Evolutionary conservation across 1,140 invertebrate species (phyloP), one percentile per base, ranked within the genome.

Genomic region (Saxidomus purpurata): DNA sequence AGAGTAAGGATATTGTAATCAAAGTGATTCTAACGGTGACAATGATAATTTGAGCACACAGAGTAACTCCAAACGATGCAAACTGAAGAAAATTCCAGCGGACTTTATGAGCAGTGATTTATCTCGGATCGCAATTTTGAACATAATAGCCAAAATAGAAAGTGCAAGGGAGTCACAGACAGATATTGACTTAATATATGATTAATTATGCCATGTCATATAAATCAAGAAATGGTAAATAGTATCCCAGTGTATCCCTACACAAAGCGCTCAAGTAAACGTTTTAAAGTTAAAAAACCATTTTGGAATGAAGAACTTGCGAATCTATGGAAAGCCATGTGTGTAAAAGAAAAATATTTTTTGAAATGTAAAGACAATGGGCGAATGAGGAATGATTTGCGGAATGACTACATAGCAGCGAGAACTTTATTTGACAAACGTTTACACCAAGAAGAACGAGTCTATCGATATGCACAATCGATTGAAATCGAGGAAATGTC

Each of bases 41-140:
- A 43, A 43, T 38, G 13, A 77, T 11, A 36, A 13, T 31, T 36
- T 11, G 36, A 13, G 9, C n/a, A 3, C 19, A 4, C 19, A 19
- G 69, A 11, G 69, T 6, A 79, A 17, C 31, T n/a, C 19, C 19
- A 9, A 22, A 28, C 9, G 28, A 31, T 80, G 13, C 28, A 80
- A 55, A 52, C 49, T 55, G 13, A 17, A 22, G 4, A 17, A 55
- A 25, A 80, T 80, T 17, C 77, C 77, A 11, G 28, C 2, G 2
- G 22, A 80, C 49, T 80, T 80, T 59, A 80, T 80, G 77, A 31
- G 55, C 8, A 80, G 34, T 43, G 49, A 80, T 6, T 15, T 31
- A 15, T 25, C 47, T 1, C 28, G 43, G 34, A 25, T 49, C 6
- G 77, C 77, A 80, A 25, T 80, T 19, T 6, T 52, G 2, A n/a